These are phyloP conservation scores for Epinephelus coioides DNA, from an alignment of 2,797 vertebrate genomes.

Conservation along the genomic window DNA sequence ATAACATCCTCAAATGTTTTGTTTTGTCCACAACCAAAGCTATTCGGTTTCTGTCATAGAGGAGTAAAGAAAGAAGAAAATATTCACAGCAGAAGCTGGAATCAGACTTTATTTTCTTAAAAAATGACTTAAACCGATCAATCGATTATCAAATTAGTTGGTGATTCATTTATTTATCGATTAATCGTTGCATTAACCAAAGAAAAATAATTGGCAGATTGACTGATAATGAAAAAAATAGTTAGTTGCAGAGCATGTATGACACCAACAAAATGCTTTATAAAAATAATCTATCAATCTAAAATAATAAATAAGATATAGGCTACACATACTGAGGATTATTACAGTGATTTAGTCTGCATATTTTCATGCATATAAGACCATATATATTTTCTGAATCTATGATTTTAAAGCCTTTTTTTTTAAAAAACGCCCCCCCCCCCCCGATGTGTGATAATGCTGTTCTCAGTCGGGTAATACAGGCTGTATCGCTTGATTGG, in stretches of 20 bases:
- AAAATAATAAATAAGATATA: constrained; percentile 5
- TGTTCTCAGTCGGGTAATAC: constrained; percentile 4
- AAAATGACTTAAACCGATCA: too few relatives aligned
- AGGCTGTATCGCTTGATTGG: constrained; percentile 13
- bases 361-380: background rate
- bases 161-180: too few relatives aligned
- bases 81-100: too few relatives aligned
- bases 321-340: background rate
- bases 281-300: background rate
- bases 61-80: too few relatives aligned
- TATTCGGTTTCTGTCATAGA: too few relatives aligned
- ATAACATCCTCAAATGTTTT: too few relatives aligned
- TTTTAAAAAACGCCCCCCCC: too few relatives aligned
- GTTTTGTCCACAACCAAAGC: too few relatives aligned
- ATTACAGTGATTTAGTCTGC: background rate
- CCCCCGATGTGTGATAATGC: background rate
- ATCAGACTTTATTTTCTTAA: too few relatives aligned
- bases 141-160: too few relatives aligned
- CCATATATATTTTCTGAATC: background rate
- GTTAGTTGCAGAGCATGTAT: background rate
- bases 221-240: background rate
- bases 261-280: background rate
- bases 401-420: background rate
- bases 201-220: constrained; percentile 13
- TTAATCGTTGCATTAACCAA: background rate